phyloP scores from a whole-genome alignment of 2,797 vertebrate species.

The Pipistrellus nathusii region DNA sequence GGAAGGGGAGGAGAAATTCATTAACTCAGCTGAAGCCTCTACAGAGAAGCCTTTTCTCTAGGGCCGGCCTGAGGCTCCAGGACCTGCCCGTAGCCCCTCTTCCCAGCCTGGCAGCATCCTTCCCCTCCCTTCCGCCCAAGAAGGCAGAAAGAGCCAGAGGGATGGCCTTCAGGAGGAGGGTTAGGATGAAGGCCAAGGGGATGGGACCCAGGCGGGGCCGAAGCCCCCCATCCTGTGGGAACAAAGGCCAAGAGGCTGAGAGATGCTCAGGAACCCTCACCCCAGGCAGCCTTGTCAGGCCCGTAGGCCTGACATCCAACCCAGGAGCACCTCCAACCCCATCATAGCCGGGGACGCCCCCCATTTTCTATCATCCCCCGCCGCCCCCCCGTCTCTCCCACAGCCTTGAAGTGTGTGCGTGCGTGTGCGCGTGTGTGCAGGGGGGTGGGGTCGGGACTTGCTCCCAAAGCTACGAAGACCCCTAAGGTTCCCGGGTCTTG shows the following conservation, averaged over 20 bases:
- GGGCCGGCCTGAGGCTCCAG: conserved; percentile 60
- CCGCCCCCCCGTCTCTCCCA: background rate
- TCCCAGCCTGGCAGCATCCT: background rate
- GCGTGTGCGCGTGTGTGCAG: background rate
- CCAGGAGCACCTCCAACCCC: background rate
- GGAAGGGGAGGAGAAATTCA: background rate
- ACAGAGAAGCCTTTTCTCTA: conserved; percentile 60
- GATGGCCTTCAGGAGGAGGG: background rate
- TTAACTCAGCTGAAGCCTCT: conserved; percentile 1
- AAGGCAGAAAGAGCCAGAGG: background rate
- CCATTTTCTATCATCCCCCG: background rate
- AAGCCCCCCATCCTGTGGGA: background rate
- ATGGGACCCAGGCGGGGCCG: background rate
- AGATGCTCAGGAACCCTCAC: background rate
- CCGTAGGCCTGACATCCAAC: background rate
- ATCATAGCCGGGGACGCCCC: background rate
- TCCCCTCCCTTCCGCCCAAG: background rate
- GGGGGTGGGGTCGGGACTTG: no score
- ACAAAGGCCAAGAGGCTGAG: conserved; percentile 63
- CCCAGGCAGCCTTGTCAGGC: background rate
- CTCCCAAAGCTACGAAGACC: background rate
- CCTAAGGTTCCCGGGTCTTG: background rate
- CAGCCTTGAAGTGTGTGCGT: background rate
- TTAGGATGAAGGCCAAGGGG: conserved; percentile 30
- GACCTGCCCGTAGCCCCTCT: background rate